Base-by-base conservation (phyloP, 37 sponge, comb jelly and placozoan genomes). In the Crambe crambe region DNA sequence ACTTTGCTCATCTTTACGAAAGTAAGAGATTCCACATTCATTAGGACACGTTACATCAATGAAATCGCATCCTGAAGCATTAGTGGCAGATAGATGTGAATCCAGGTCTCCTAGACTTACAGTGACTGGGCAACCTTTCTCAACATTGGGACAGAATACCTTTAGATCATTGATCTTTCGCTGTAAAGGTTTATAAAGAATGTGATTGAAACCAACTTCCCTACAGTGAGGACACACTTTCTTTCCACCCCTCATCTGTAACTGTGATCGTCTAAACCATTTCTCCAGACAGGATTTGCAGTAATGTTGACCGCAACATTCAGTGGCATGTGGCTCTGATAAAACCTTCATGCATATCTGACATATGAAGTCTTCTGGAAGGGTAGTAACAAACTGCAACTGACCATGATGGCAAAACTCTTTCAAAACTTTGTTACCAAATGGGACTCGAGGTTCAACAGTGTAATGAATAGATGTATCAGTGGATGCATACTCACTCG, bases 241-340 rank as follows among this genome's bases (percentile, higher is more conserved):
- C 6, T 40, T 40, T 26, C 73, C 41, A 3, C 72, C 38, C 37
- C 34, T 3, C n/a, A n/a, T n/a, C 20, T 60, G 41, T 6, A 42
- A 3, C 20, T 60, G 41, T 2, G 17, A 9, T 5, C 30, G 3
- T n/a, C n/a, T n/a, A n/a, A n/a, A n/a, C n/a, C n/a, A n/a, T 6
- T 23, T 6, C 10, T 59, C 27, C 12, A 72, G 27, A 58, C 82
- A 81, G 3, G 63, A n/a, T 8, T 23, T 2, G 59, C 82, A 81
- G 47, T 32, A 81, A 51, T 61, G 63, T 5, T 68, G 47, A 20
- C 74, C 74, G 59, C 82, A 81, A 74, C 82, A 81, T 31, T 40
- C 66, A 12, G 82, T 81, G 6, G 72, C 39, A 8, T 51, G 4
- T 39, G 82, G 82, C 6, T 72, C 73, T 10, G 47, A 64, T 3